A percentile compares a stretch with the other conserved stretches of the same genome.
These are phyloP conservation scores for Thermophis baileyi DNA, from an alignment of 2,113 vertebrate genomes.

Conservation along the genomic window DNA sequence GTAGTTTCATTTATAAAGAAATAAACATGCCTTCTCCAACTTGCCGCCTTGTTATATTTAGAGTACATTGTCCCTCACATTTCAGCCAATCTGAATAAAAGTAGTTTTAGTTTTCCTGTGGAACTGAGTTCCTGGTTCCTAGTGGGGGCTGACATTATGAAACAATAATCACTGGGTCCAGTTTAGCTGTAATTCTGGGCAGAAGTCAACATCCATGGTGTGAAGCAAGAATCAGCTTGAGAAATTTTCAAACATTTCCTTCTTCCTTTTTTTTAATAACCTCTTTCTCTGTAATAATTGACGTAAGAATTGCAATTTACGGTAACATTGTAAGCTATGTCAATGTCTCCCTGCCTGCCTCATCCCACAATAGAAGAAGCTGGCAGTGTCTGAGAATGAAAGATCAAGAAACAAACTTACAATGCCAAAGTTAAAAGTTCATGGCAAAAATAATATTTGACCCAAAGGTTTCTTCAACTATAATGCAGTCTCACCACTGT, in stretches of 20 bases:
- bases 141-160: not conserved
- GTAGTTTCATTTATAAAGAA: not conserved
- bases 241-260: not conserved
- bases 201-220: not conserved
- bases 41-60: not conserved
- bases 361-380: not conserved
- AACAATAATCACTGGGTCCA: not conserved
- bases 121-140: not conserved
- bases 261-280: not conserved
- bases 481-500: not conserved
- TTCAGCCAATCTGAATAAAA: not conserved
- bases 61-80: not conserved
- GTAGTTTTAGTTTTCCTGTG: not conserved
- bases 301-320: not conserved
- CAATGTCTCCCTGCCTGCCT: not conserved
- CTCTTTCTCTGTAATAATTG: not conserved
- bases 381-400: not conserved
- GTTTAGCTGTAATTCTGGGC: not conserved
- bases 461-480: not conserved
- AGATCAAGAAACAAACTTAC: not conserved
- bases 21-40: not conserved
- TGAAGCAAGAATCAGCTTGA: not conserved
- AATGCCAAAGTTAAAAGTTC: not conserved
- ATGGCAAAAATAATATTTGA: not conserved
- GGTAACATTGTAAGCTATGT: not conserved